These are phyloP conservation scores for Antheraea mylitta DNA, from an alignment of 1,140 invertebrate species.

Conservation along the genomic window DNA sequence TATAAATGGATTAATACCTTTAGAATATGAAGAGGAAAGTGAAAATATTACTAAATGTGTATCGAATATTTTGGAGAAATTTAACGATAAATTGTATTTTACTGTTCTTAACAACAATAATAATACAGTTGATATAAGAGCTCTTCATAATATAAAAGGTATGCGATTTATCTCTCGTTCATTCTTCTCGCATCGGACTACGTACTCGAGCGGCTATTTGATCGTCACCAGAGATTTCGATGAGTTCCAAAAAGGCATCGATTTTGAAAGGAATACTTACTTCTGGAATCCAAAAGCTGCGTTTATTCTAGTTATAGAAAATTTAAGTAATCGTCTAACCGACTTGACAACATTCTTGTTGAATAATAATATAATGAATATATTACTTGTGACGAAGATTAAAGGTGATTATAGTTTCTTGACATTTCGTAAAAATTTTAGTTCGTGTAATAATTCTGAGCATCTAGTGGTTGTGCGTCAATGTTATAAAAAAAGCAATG, in stretches of 20 bases:
- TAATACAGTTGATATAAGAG: not conserved
- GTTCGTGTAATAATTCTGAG: not conserved
- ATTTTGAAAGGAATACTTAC: conserved; percentile 16
- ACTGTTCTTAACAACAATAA: conserved; percentile 23
- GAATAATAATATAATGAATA: not conserved
- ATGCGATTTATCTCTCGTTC: conserved; percentile 20
- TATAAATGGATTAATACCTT: not conserved
- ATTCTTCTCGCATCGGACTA: conserved; percentile 19
- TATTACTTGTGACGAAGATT: not conserved
- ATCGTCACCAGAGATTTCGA: conserved; percentile 18
- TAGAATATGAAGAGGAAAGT: not conserved
- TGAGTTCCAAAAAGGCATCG: conserved; percentile 20
- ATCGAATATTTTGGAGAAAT: conserved; percentile 7
- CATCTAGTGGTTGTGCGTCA: not conserved
- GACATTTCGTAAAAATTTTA: not conserved
- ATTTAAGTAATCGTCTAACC: not conserved
- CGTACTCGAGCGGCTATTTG: conserved; percentile 20
- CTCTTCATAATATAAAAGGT: conserved; percentile 12
- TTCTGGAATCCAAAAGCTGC: conserved; percentile 34
- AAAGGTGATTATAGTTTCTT: not conserved
- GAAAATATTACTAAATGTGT: conserved; percentile 7
- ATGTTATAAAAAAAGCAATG: not conserved
- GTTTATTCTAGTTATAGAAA: conserved; percentile 25
- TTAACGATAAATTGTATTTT: conserved; percentile 6
- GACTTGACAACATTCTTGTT: not conserved